phyloP scores from a whole-genome alignment of 2,797 vertebrate species.

The Argya squamiceps region DNA sequence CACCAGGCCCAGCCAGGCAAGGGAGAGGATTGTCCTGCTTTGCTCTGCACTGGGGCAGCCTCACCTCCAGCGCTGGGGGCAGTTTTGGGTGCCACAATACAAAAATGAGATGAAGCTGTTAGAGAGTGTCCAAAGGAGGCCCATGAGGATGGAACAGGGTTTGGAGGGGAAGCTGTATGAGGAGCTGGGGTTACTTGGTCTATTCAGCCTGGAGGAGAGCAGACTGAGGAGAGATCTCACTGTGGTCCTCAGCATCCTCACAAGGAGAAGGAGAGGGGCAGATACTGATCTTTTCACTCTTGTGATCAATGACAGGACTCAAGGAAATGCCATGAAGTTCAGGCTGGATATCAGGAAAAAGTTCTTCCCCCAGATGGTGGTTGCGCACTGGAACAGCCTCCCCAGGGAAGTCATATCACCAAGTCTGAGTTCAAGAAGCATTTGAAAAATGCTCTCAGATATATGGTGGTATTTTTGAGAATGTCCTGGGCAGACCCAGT shows the following conservation, averaged over 20 bases:
- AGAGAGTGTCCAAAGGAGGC: neutral
- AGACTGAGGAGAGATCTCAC: neutral
- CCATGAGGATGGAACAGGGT: neutral
- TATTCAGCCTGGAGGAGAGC: neutral
- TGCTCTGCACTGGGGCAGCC: accelerated
- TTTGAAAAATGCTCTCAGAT: neutral
- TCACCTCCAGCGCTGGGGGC: accelerated
- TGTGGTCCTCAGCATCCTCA: too few species aligned
- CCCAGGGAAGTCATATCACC: neutral
- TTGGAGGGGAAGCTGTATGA: neutral
- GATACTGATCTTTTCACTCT: neutral
- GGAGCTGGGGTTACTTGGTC: too few species aligned
- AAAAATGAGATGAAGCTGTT: neutral
- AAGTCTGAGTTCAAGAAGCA: neutral
- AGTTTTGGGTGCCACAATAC: neutral
- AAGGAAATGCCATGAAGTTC: neutral
- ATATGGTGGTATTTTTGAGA: neutral
- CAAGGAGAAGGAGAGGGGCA: neutral
- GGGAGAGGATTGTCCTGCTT: neutral
- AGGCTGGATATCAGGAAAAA: neutral
- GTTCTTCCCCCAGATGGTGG: neutral
- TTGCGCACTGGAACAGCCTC: neutral
- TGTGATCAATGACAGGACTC: neutral
- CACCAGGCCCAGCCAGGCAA: accelerated
- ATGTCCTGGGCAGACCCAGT: neutral